Evolutionary conservation across 2,113 vertebrate genomes (phyloP).

Genomic region (Rhynchopsitta pachyrhyncha): DNA sequence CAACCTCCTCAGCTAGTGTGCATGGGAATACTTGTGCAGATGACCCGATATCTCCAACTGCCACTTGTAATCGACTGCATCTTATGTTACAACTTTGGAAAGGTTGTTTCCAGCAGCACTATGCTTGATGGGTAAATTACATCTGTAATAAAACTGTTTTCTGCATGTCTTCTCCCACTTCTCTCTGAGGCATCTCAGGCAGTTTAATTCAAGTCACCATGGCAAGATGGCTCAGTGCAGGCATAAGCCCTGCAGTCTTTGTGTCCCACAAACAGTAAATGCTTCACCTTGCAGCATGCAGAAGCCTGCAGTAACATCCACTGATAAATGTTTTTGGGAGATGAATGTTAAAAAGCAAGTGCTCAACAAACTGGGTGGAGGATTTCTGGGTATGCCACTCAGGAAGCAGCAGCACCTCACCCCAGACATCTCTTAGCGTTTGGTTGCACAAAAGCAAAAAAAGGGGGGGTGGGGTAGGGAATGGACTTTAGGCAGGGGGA

Average conservation of each 20-base stretch:
- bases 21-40: neutral
- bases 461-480: fast-evolving
- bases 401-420: neutral
- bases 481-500: fast-evolving
- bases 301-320: fast-evolving
- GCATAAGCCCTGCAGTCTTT: neutral
- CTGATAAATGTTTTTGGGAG: neutral
- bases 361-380: fast-evolving
- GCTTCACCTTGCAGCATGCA: neutral
- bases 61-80: neutral
- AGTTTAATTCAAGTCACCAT: neutral
- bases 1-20: neutral
- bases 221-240: neutral
- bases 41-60: neutral
- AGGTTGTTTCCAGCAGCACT: constrained; percentile 1
- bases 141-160: constrained; percentile 18
- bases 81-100: neutral
- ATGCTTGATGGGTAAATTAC: neutral
- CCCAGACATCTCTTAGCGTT: neutral
- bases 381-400: neutral
- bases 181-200: neutral
- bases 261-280: neutral
- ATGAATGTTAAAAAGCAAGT: neutral
- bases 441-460: neutral
- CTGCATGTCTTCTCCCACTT: neutral